phyloP scores from a whole-genome alignment of 2,113 vertebrate species.

The Fregata magnificens region DNA sequence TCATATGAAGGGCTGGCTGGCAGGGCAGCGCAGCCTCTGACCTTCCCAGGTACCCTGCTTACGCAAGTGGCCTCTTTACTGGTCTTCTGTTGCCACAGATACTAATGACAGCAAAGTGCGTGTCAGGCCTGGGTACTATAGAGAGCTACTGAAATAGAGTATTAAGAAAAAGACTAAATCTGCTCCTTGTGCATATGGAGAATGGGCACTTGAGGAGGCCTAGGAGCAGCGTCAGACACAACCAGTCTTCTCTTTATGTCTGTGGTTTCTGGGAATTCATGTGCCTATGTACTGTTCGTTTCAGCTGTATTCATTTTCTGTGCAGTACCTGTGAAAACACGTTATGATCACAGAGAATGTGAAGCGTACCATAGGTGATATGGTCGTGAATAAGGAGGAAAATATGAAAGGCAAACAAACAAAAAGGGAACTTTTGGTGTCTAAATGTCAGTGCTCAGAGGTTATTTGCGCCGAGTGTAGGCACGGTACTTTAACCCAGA shows the following conservation, averaged over 20 bases:
- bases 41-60: background rate
- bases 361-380: rapidly evolving
- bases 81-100: background rate
- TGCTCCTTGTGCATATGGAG: background rate
- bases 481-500: background rate
- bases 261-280: background rate
- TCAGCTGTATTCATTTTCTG: background rate
- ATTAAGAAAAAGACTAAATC: background rate
- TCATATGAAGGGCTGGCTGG: background rate
- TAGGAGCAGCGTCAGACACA: background rate
- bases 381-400: background rate
- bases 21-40: background rate
- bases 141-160: background rate
- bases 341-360: rapidly evolving
- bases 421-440: background rate
- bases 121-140: background rate
- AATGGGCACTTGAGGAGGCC: background rate
- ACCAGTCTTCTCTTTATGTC: background rate
- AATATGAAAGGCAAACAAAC: background rate
- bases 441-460: background rate
- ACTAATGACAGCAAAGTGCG: background rate
- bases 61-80: background rate
- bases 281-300: background rate
- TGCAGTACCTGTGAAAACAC: background rate
- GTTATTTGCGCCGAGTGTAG: background rate